Base-by-base conservation (phyloP, 2,888 invertebrate genomes). In the Limnephilus lunatus region DNA sequence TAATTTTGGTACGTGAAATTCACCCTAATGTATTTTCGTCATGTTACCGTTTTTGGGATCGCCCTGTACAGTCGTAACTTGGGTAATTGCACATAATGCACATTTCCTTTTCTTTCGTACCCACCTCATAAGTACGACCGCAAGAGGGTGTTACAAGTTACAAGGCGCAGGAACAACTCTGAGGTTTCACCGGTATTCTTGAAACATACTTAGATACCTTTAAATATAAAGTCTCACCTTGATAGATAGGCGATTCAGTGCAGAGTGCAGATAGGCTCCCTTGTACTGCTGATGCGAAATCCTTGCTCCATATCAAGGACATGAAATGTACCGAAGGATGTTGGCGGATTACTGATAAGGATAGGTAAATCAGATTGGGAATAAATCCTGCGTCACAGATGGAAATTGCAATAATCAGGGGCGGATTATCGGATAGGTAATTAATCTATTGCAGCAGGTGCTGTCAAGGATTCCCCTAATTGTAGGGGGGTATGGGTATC, bases 81-180 rank as follows among this genome's bases (percentile, higher is more conserved):
- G 83, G 32, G 83, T 83, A 83, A 83, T 83, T 83, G 83, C 83
- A 39, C 83, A 19, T 83, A 83, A 32, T 83, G 83, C 83, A 39
- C 83, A 32, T 83, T 32, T 83, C 83, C 7, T 83, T 83, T 35
- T 25, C 25, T 32, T 32, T 39, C 35, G 35, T 32, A 32, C 35
- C 11, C 32, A 83, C 32, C 83, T 83, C 83, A 39, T 35, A 83
- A 83, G 35, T 83, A 83, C n/a, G 35, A 35, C 83, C 83, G n/a
- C 31, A 35, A 83, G 25, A 35, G 83, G 35, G 82, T 32, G 83
- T 83, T 83, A 19, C 83, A 39, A 19, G 32, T 35, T 83, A 7
- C 83, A 39, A 35, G 19, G 83, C 83, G 35, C 35, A 83, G 35
- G 83, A 32, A 83, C 31, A 32, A 25, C 68, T 68, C 68, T 2